Evolutionary conservation across 1,140 invertebrate species (phyloP).

Genomic region (Drosophila varians): DNA sequence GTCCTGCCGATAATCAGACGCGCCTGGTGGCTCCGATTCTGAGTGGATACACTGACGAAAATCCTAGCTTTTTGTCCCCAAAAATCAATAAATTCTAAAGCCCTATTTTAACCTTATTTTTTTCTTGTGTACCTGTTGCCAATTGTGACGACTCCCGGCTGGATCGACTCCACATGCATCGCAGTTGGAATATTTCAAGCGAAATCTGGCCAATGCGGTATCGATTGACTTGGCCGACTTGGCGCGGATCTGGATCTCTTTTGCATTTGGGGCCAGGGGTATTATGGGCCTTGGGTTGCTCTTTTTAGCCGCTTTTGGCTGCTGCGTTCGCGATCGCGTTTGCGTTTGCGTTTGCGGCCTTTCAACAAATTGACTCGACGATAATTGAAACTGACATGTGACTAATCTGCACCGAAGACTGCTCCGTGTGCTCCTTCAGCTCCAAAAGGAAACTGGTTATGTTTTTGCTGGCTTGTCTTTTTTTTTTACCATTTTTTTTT

Average conservation of each 20-base stretch:
- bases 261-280: slow-evolving; percentile 37
- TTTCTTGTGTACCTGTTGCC: slow-evolving; percentile 17
- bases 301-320: slow-evolving; percentile 46
- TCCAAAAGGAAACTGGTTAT: slow-evolving; percentile 32
- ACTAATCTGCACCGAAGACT: slow-evolving; percentile 77
- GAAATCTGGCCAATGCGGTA: slow-evolving; percentile 71
- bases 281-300: slow-evolving; percentile 36
- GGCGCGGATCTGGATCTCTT: slow-evolving; percentile 48
- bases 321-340: slow-evolving; percentile 31
- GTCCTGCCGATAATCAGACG: slow-evolving; percentile 80
- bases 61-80: no score
- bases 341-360: slow-evolving; percentile 42
- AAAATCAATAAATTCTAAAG: no score
- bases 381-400: slow-evolving; percentile 83
- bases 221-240: slow-evolving; percentile 67
- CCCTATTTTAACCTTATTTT: neutral
- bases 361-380: slow-evolving; percentile 82
- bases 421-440: slow-evolving; percentile 37
- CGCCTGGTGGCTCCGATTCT: slow-evolving; percentile 71
- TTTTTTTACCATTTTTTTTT: slow-evolving; percentile 11
- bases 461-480: slow-evolving; percentile 26
- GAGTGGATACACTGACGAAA: slow-evolving; percentile 22
- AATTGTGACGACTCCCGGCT: slow-evolving; percentile 30
- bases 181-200: slow-evolving; percentile 75
- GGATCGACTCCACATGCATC: slow-evolving; percentile 41